A percentile compares a stretch with the other conserved stretches of the same genome.
phyloP scores from a whole-genome alignment of 2,888 invertebrate species.

The Ormyrus rosae region DNA sequence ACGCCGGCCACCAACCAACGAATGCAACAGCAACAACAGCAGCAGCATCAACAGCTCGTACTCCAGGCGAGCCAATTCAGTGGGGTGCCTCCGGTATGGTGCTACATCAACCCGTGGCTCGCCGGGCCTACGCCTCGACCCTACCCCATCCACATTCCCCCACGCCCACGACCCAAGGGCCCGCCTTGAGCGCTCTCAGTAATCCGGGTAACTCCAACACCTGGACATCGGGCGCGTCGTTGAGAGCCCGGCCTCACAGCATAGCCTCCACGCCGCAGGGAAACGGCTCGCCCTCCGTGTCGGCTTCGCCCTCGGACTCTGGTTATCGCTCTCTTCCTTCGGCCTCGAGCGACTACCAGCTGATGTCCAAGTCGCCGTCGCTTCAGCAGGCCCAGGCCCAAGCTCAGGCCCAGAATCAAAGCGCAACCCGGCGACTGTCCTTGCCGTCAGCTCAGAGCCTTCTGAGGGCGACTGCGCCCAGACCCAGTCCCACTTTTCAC shows the following conservation, averaged over 20 bases:
- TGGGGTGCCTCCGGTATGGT: conserved; percentile 73
- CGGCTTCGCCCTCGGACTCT: conserved; percentile 76
- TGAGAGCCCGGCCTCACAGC: conserved; percentile 71
- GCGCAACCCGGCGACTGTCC: conserved; percentile 78
- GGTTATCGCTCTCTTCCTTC: conserved; percentile 79
- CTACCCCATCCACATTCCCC: conserved; percentile 79
- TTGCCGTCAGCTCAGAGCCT: conserved; percentile 78
- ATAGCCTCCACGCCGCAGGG: conserved; percentile 70
- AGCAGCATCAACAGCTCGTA: conserved; percentile 59
- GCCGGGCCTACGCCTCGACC: conserved; percentile 74
- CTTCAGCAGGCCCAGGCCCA: conserved; percentile 53
- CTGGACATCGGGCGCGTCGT: conserved; percentile 68
- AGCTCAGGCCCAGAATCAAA: conserved; percentile 77
- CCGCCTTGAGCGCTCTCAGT: conserved; percentile 65
- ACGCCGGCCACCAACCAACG: conserved; percentile 54
- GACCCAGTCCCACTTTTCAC: conserved; percentile 78
- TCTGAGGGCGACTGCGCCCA: conserved; percentile 75
- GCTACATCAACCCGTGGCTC: conserved; percentile 74
- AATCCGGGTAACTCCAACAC: conserved; percentile 70
- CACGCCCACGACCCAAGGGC: conserved; percentile 75
- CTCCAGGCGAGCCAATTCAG: conserved; percentile 71
- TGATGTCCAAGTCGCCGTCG: conserved; percentile 76
- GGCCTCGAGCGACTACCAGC: conserved; percentile 81
- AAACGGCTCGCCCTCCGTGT: conserved; percentile 61
- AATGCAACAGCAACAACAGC: conserved; percentile 33